Base-by-base conservation (phyloP, 2,113 vertebrate species). In the Cyanoliseus patagonus region DNA sequence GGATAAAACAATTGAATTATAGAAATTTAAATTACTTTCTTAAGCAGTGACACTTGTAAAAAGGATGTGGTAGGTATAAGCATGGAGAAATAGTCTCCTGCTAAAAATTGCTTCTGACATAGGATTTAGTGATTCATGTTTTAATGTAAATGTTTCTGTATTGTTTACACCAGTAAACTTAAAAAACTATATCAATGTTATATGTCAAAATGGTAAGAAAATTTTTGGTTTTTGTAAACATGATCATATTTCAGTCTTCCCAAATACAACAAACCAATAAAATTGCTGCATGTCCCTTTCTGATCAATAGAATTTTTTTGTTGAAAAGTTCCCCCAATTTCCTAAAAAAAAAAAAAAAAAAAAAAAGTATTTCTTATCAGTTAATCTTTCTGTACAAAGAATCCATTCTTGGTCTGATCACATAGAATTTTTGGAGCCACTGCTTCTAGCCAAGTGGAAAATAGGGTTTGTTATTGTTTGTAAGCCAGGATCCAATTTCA, bases 11-110 rank as follows among this genome's bases (percentile, higher is more conserved):
- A 74, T 55, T 59, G 85, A 73, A 69, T 63, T 67, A 67, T 5
- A 88, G 75, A 80, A 62, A 80, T 95, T 69, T 73, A 83, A 83
- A 83, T 94, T 86, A 59, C 27, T 31, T 82, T 90, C 41, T 83
- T 92, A 70, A 84, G 69, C 39, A 61, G 23, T 70, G 61, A 53
- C 49, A 66, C n/a, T n/a, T 92, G 6, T 57, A 46, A 90, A 88
- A 94, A 66, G 16, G 10, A 44, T 81, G 39, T 3, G 12, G 24
- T 68, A 85, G 9, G 9, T 66, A 46, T n/a, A 83, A 83, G 17
- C 41, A 76, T 42, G 7, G 37, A 33, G 55, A 78, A 94, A 63
- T 41, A 46, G 62, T 59, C 68, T 80, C 7, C n/a, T 83, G 33
- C 16, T 66, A 76, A 82, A 79, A 83, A 41, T 35, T 62, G 20